Conservation (phyloP, 2,797 vertebrate species). For the Phoxinus dragarum region DNA sequence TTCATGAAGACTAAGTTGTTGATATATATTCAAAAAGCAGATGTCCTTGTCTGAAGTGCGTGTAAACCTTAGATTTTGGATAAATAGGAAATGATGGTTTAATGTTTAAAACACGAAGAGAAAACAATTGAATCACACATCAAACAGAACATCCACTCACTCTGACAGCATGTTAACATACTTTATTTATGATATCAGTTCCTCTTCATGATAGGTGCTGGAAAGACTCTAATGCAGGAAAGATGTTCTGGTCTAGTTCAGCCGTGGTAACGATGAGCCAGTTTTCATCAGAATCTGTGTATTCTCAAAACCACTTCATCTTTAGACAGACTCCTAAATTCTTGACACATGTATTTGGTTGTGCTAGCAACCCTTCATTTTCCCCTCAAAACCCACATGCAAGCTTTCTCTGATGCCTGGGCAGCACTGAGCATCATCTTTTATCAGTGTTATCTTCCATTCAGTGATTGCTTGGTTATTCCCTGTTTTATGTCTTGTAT, state of each 20-base stretch:
- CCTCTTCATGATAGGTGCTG: slow-evolving; percentile 44
- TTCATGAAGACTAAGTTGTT: slow-evolving; percentile 45
- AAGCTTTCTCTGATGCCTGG: background rate
- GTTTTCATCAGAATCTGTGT: slow-evolving; percentile 49
- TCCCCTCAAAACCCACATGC: slow-evolving; percentile 30
- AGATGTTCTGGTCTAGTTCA: slow-evolving; percentile 46
- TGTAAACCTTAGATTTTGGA: slow-evolving; percentile 36
- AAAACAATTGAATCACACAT: slow-evolving; percentile 45
- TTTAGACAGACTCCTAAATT: slow-evolving; percentile 25
- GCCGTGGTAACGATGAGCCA: slow-evolving; percentile 27
- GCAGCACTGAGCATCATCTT: slow-evolving; percentile 26
- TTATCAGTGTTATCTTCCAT: slow-evolving; percentile 39
- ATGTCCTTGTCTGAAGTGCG: slow-evolving; percentile 47
- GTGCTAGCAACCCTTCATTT: slow-evolving; percentile 48
- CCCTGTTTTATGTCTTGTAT: slow-evolving; percentile 34
- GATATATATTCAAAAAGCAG: slow-evolving; percentile 47
- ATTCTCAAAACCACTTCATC: slow-evolving; percentile 33
- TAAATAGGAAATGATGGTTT: slow-evolving; percentile 45
- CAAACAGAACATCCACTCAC: slow-evolving; percentile 29
- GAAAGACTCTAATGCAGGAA: slow-evolving; percentile 49
- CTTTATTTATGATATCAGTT: slow-evolving; percentile 50
- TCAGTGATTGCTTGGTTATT: slow-evolving; percentile 40
- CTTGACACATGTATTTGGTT: slow-evolving; percentile 53
- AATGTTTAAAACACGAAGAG: slow-evolving; percentile 53
- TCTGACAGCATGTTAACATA: slow-evolving; percentile 48